Percentiles rank a stretch among this genome's conserved stretches.
These are phyloP conservation scores for Microhierax caerulescens DNA, from an alignment of 2,797 vertebrate species.

Conservation along the genomic window DNA sequence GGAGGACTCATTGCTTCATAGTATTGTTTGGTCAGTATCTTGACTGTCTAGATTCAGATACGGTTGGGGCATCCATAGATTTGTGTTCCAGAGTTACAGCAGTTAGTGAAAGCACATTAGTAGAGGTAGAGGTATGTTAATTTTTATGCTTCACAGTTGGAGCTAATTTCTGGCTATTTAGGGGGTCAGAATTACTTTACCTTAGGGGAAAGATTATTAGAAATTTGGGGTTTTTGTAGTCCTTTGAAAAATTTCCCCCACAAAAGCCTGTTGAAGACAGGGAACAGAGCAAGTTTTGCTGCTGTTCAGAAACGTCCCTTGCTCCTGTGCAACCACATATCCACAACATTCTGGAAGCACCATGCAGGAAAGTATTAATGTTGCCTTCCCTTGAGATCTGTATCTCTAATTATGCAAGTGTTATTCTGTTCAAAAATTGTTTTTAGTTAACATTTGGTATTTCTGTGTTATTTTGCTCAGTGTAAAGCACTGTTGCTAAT, in stretches of 20 bases:
- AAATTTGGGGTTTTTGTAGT: accelerated
- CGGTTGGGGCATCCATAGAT: background rate
- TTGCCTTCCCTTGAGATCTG: background rate
- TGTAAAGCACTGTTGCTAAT: background rate
- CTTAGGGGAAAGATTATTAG: background rate
- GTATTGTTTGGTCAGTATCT: background rate
- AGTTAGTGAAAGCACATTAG: background rate
- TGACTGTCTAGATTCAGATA: background rate
- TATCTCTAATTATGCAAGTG: background rate
- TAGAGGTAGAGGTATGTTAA: background rate
- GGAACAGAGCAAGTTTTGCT: background rate
- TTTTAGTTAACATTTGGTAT: background rate
- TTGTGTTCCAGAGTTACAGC: background rate
- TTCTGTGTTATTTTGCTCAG: background rate
- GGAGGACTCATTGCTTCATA: background rate
- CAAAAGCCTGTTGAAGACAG: background rate
- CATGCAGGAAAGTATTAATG: background rate
- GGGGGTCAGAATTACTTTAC: background rate
- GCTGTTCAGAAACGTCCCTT: background rate
- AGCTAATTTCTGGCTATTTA: constrained; percentile 4
- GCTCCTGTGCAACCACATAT: background rate
- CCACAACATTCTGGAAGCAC: background rate
- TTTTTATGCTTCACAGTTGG: background rate
- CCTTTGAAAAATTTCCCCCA: background rate
- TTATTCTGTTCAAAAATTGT: background rate